Evolutionary conservation across 2,113 vertebrate genomes (phyloP), one percentile per base, ranked within the genome.

Genomic region (Aplodontia rufa): DNA sequence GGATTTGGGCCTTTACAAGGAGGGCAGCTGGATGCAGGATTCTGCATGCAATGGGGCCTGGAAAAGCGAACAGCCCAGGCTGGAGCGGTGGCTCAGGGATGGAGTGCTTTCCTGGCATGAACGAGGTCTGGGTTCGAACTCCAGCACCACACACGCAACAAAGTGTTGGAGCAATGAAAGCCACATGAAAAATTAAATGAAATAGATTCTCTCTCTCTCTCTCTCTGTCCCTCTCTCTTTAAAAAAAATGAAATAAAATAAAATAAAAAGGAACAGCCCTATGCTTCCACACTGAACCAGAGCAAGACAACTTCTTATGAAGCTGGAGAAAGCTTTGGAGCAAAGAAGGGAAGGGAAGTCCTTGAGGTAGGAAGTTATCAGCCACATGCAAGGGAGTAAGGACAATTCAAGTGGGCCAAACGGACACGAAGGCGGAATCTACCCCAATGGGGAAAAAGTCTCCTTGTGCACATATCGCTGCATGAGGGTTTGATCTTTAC

Each of bases 391-490:
- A 14, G 13, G 17, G 71, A 69, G 6, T 37, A n/a, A 92, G 80
- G 69, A 58, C 81, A 76, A 20, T 26, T 69, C 80, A 32, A 32
- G 22, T 8, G 17, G 53, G 16, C 22, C 32, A 49, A 40, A 91
- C 42, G n/a, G 32, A 47, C 16, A 22, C 13, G n/a, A n/a, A 24
- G 40, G 16, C 2, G 37, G 40, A 37, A n/a, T 19, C 55, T 64
- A 55, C n/a, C 24, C 20, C 26, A 6, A 0, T 4, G 5, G 4
- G 35, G 24, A 1, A 7, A 14, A 7, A 11, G 32, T 68, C 42
- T 49, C 20, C 16, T 4, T 16, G 3, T 10, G 9, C 24, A 47
- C 3, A 1, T 10, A 53, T 51, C 35, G 19, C 51, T 45, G 74
- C 2, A 7, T 37, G 28, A 2, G 42, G 16, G 40, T 37, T n/a